Base-by-base conservation (phyloP, 1,140 invertebrate genomes). In the Philopotamus ludificatus region DNA sequence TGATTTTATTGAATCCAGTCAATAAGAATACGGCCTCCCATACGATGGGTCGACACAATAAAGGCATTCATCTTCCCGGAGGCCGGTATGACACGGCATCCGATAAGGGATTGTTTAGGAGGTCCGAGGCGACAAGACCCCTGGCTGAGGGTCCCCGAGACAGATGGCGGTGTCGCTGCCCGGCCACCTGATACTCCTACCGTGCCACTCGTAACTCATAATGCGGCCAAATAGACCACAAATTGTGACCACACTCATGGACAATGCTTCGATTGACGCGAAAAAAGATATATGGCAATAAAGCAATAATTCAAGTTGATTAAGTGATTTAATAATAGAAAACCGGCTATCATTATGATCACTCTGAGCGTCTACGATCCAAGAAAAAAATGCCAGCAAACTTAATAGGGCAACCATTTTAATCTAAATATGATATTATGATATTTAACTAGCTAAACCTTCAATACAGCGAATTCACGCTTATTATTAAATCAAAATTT, bases 41-140 rank as follows among this genome's bases (percentile, higher is more conserved):
- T 34, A 34, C 12, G 28, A 34, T 22, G 20, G 49, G 23, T 23
- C 22, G 26, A 7, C 41, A 47, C 57, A 60, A 60, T 60, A 23
- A 47, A 49, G 57, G 57, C 57, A 60, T 60, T 60, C 57, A 60
- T 60, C 57, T 60, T 44, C 15, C 18, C 1, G 23, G 22, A 25
- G 28, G 41, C 18, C 16, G 25, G 25, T 39, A 25, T 54, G 61
- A 63, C 61, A 53, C 21, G n/a, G 39, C 26, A 63, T 63, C 61
- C 26, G 61, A 63, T 63, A 63, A 63, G 61, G 61, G 50, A 63
- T 63, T 63, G 61, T 63, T 63, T 63, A 63, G 61, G 41, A 39
- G 50, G 61, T 55, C 21, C 28, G 49, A 26, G 22, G 22, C n/a
- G 61, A 63, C 50, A 63, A 44, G 61, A 54, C 50, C 61, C 61